These are phyloP conservation scores for Aphaenogaster ashmeadi DNA, from an alignment of 1,140 invertebrate species.

Conservation along the genomic window DNA sequence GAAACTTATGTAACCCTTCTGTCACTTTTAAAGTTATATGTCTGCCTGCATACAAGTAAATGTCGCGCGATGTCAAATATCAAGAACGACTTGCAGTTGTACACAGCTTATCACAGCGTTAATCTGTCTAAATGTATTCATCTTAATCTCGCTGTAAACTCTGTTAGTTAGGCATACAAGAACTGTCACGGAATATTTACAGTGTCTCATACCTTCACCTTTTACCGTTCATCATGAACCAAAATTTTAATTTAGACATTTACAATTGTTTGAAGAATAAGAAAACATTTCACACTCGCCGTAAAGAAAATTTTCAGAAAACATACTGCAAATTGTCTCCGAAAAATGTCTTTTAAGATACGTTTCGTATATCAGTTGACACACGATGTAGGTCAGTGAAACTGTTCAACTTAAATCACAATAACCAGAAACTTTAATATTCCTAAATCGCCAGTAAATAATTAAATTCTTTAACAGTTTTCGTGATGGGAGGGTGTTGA, in stretches of 20 bases:
- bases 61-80: neutral
- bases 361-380: neutral
- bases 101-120: neutral
- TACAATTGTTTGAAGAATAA: neutral
- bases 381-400: neutral
- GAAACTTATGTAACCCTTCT: neutral
- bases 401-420: neutral
- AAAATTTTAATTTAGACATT: neutral
- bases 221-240: neutral
- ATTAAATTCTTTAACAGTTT: too few relatives aligned
- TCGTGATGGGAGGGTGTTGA: too few relatives aligned
- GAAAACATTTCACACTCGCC: neutral
- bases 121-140: neutral
- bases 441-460: too few relatives aligned
- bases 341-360: neutral
- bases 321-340: neutral
- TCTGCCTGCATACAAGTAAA: neutral
- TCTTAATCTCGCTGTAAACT: conserved; percentile 17
- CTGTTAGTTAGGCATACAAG: neutral
- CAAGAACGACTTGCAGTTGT: conserved; percentile 11
- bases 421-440: neutral
- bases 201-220: neutral
- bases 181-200: conserved; percentile 12
- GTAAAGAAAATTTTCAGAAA: neutral
- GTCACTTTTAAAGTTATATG: neutral